Base-by-base conservation (phyloP, 2,797 vertebrate genomes). In the Numenius phaeopus region DNA sequence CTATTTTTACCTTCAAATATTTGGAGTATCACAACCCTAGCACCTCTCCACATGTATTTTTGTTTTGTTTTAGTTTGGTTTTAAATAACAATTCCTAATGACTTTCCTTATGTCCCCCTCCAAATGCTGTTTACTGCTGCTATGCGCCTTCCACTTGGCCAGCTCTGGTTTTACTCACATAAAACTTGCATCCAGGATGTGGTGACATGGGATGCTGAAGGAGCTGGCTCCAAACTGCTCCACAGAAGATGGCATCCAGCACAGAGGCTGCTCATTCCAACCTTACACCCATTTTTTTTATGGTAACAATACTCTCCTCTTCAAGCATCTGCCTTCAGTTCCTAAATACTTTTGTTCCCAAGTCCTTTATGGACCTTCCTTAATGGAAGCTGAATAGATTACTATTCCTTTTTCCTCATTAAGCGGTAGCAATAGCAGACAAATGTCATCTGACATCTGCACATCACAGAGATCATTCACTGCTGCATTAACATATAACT, bases 101-200 rank as follows among this genome's bases (percentile, higher is more conserved):
- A 40, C 14, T 26, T 61, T 15, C 24, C 34, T 47, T 14, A 52
- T 15, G 13, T 44, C 2, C 11, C 14, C 8, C 14, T 8, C 10
- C 34, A 64, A 39, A 46, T 2, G 0, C 37, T 2, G 0, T 29
- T 17, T n/a, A 27, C 32, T 58, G 32, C 54, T n/a, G 46, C 46
- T 54, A 16, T 21, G 29, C 3, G 0, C 46, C 20, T 61, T 55
- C 47, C 6, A 10, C 55, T 30, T 8, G 0, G 11, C 39, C 61
- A n/a, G 16, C 87, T 46, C 40, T 19, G 15, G 34, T 57, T 69
- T 7, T 42, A 57, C 42, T 3, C 0, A 23, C 11, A 2, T 6
- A 30, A 65, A 55, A 47, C 47, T 40, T 9, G 0, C 34, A 14
- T 18, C 47, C 30, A 9, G 34, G 64, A 24, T 6, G 40, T 14